A percentile compares a stretch with the other conserved stretches of the same genome.
phyloP scores from a whole-genome alignment of 2,888 invertebrate genomes.

The Napeogenes sylphis region DNA sequence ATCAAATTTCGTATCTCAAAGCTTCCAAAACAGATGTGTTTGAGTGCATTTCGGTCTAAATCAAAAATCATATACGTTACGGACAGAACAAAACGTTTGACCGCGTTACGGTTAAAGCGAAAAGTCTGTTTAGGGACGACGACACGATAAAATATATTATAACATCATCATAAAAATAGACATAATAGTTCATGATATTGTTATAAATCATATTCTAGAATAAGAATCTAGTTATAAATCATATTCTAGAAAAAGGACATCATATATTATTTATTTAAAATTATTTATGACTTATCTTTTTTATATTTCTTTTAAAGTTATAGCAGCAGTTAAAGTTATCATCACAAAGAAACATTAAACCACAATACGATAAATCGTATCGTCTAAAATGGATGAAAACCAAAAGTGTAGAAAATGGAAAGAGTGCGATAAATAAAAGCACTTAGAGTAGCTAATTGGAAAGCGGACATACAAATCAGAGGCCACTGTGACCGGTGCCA shows the following conservation, averaged over 20 bases:
- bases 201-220: too few species aligned
- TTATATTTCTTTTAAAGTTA: too few species aligned
- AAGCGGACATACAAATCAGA: conserved; percentile 70
- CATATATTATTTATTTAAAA: too few species aligned
- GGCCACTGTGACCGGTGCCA: conserved; percentile 53
- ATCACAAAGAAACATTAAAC: neutral
- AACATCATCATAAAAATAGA: neutral
- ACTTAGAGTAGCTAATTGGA: conserved; percentile 66
- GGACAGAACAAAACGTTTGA: conserved; percentile 44
- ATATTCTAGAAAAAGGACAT: too few species aligned
- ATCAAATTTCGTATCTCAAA: conserved; percentile 14
- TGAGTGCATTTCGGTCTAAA: conserved; percentile 47
- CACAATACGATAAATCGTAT: conserved; percentile 12
- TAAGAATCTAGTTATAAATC: too few species aligned
- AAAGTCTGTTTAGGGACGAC: conserved; percentile 19
- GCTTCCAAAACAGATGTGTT: conserved; percentile 19
- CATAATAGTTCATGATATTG: neutral
- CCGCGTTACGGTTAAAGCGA: conserved; percentile 41
- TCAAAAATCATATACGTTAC: conserved; percentile 62
- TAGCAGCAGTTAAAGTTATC: too few species aligned
- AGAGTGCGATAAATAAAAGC: conserved; percentile 70
- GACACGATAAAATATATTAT: conserved; percentile 16
- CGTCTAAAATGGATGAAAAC: conserved; percentile 30
- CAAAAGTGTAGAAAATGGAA: conserved; percentile 66
- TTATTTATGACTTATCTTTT: too few species aligned